Evolutionary conservation across 2,113 vertebrate species (phyloP), one percentile per base, ranked within the genome.

Genomic region (Carollia perspicillata): DNA sequence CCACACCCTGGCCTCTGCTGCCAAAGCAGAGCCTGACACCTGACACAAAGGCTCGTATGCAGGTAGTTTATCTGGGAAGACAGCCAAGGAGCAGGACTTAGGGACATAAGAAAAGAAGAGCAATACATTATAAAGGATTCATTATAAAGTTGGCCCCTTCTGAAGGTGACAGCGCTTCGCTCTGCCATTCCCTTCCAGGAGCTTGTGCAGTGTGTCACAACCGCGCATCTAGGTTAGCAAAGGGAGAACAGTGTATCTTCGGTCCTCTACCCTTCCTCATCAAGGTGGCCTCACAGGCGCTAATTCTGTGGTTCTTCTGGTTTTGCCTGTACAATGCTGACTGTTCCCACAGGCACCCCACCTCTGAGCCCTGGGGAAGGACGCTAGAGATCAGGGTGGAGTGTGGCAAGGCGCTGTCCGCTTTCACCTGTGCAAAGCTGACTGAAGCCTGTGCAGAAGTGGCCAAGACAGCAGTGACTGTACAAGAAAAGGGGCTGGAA

Each of bases 21-120:
- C 60, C 22, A 71, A 79, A 55, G n/a, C 74, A 86, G 78, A 89
- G 47, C 17, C 44, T 51, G 20, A 18, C 11, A 7, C 14, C 44
- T 51, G 20, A 18, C 11, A 7, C 37, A 90, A 89, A 68, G 37
- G 23, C 13, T 13, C 47, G 17, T 23, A 10, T 33, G 14, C 58
- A 71, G 40, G 51, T 69, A 86, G 65, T 71, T 93, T 84, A 40
- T 49, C 42, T 77, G 37, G 40, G 47, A 93, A 53, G 4, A 44
- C 16, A 42, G 42, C 42, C 44, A 33, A 75, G 42, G 28, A 87
- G 2, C 40, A 85, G 53, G 63, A 40, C 58, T 30, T 78, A 68
- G 16, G 20, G 49, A 72, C 66, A 77, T 7, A 78, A 4, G 30
- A 35, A 88, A 84, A 47, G 84, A 65, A 49, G 17, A 88, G 86